phyloP scores from a whole-genome alignment of 1,140 invertebrate genomes.

The Leguminivora glycinivorella region DNA sequence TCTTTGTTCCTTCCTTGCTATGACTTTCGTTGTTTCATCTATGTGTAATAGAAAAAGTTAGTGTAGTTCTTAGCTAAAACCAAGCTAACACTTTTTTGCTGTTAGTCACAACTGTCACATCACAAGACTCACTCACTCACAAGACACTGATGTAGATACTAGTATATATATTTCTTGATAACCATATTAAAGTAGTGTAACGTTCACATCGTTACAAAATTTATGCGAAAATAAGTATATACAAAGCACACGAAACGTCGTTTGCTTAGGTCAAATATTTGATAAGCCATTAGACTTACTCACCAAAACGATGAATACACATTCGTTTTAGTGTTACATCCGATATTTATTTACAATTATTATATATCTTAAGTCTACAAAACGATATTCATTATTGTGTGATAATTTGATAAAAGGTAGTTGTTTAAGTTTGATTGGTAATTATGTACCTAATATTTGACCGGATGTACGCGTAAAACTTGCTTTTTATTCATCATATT shows the following conservation, averaged over 20 bases:
- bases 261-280: slow-evolving; percentile 1
- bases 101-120: no score
- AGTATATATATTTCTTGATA: no score
- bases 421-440: not conserved
- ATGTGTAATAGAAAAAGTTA: no score
- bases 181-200: not conserved
- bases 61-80: no score
- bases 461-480: not conserved
- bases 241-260: not conserved
- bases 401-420: not conserved
- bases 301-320: not conserved
- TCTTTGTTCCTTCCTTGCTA: slow-evolving; percentile 20
- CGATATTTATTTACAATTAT: slow-evolving; percentile 1
- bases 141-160: not conserved
- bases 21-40: not conserved
- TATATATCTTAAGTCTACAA: not conserved
- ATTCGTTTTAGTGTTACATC: not conserved
- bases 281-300: not conserved
- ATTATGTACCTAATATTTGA: not conserved
- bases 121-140: no score
- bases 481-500: not conserved
- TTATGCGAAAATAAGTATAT: not conserved
- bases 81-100: not conserved
- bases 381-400: not conserved
- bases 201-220: not conserved